Evolutionary conservation across 2,113 vertebrate genomes (phyloP).

Genomic region (Heterotilapia buettikoferi): DNA sequence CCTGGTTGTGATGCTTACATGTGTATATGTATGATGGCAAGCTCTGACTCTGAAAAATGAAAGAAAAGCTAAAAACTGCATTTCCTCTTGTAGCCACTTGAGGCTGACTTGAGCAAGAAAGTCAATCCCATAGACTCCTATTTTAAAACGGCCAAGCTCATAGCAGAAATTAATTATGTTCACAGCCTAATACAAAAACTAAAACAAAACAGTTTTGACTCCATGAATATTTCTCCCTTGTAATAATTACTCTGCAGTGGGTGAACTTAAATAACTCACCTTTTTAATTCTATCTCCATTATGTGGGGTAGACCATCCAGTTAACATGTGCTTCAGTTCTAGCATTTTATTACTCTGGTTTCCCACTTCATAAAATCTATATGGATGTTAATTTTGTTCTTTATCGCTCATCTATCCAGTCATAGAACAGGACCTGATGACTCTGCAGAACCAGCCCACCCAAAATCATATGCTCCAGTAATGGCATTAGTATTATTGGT

Average conservation of each 20-base stretch:
- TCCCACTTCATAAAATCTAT: background rate
- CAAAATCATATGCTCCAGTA: background rate
- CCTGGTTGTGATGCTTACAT: background rate
- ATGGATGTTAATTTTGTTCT: background rate
- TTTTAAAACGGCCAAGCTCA: background rate
- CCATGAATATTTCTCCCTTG: accelerated
- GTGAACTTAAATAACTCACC: background rate
- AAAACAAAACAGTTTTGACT: background rate
- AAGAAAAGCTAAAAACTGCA: background rate
- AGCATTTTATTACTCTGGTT: background rate
- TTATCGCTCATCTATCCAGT: background rate
- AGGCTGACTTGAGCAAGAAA: background rate
- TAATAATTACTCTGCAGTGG: background rate
- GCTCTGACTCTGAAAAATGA: background rate
- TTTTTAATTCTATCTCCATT: background rate
- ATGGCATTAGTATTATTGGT: background rate
- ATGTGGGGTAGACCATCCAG: background rate
- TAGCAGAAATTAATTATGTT: background rate
- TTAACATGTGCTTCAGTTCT: background rate
- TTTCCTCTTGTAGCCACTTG: background rate
- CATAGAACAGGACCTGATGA: accelerated
- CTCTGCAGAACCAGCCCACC: background rate
- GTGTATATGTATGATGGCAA: background rate
- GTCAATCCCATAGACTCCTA: background rate
- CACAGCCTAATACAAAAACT: background rate